phyloP scores from a whole-genome alignment of 2,113 vertebrate species.

The Rafetus swinhoei region DNA sequence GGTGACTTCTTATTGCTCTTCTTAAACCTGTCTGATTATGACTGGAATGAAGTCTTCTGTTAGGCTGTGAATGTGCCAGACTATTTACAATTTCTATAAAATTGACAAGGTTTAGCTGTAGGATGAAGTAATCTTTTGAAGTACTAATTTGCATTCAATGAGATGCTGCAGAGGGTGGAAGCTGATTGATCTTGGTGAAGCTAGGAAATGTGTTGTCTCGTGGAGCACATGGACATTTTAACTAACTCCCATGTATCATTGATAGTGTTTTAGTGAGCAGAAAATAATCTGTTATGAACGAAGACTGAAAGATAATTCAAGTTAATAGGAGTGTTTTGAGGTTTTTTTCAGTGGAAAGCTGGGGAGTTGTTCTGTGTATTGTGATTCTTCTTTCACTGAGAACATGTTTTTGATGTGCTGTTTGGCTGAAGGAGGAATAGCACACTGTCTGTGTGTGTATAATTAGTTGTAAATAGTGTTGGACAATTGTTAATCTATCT shows the following conservation, averaged over 20 bases:
- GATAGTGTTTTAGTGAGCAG: slow-evolving; percentile 50
- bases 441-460: not conserved
- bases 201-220: slow-evolving; percentile 2
- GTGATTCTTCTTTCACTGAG: slow-evolving; percentile 29
- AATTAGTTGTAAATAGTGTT: slow-evolving; percentile 45
- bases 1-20: slow-evolving; percentile 61
- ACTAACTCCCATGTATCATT: slow-evolving; percentile 31
- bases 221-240: slow-evolving; percentile 34
- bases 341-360: not conserved
- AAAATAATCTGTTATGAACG: slow-evolving; percentile 57
- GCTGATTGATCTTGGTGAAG: slow-evolving; percentile 52
- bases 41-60: slow-evolving; percentile 18
- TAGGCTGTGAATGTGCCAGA: slow-evolving; percentile 5
- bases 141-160: slow-evolving; percentile 68
- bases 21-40: slow-evolving; percentile 49
- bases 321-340: slow-evolving; percentile 14
- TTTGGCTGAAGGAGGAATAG: not conserved
- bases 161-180: slow-evolving; percentile 19
- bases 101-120: slow-evolving; percentile 49
- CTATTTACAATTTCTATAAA: not conserved
- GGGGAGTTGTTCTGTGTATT: not conserved
- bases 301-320: slow-evolving; percentile 33
- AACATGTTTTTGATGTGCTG: slow-evolving; percentile 17
- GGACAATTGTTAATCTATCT: slow-evolving; percentile 51
- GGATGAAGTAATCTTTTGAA: slow-evolving; percentile 58